Evolutionary conservation across 2,888 invertebrate species (phyloP), one percentile per base, ranked within the genome.

Genomic region (Idaea straminata): DNA sequence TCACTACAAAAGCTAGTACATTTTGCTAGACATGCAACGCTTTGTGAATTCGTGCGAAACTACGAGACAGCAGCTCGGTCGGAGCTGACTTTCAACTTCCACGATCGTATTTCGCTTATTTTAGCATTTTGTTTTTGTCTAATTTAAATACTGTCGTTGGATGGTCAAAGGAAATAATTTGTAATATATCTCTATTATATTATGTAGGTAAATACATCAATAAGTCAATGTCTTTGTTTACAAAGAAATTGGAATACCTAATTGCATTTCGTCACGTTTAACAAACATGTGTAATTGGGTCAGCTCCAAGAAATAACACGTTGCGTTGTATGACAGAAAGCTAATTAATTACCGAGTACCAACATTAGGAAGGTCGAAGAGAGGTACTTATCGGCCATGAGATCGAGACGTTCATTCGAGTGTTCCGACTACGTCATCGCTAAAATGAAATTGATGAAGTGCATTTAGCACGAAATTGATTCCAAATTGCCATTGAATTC

Each of bases 401-500:
- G 62, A 70, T 72, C 67, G 71, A 72, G 72, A 69, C 63, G 69
- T 66, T 47, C 59, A 36, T 65, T 66, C 67, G 71, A 25, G 25
- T 25, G 25, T 16, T 58, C 61, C 73, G 34, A 61, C 63, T 69
- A 65, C 64, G 70, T 64, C 68, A 59, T 59, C 34, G 34, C 13
- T 59, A 59, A 25, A 59, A 59, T 34, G 47, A 47, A 10, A 47
- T 73, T 71, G 74, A 74, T 74, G 64, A 71, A 74, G 76, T 73
- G 74, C 74, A 66, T 72, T 72, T 69, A 70, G 72, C 73, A 73
- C 73, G 75, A 76, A 78, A 82, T 79, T 75, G 77, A 72, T 75
- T 73, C 67, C 62, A 72, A 77, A 78, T 75, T 73, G 70, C 72
- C 72, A 72, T 77, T 74, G 70, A 77, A 72, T 75, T 69, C 68